phyloP scores from a whole-genome alignment of 1,140 invertebrate species.

The Geopemphigus sp. region DNA sequence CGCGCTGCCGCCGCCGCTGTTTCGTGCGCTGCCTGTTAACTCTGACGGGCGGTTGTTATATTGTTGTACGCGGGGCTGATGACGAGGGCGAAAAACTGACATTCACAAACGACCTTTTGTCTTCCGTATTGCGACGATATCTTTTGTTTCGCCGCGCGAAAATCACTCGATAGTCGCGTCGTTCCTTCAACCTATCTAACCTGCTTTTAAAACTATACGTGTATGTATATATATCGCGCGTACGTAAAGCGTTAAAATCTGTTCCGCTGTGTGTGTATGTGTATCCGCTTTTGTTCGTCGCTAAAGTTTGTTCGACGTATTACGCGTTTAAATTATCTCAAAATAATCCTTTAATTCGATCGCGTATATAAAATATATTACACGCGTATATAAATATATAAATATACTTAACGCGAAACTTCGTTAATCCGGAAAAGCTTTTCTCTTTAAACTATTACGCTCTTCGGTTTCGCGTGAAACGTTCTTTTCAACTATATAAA shows the following conservation, averaged over 20 bases:
- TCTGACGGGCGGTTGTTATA: neutral
- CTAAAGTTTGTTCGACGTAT: neutral
- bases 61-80: neutral
- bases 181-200: too few species aligned
- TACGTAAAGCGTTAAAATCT: neutral
- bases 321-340: neutral
- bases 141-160: neutral
- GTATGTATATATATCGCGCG: too few species aligned
- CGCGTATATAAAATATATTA: neutral
- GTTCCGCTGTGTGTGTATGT: neutral
- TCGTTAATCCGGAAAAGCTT: neutral
- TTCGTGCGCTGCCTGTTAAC: neutral
- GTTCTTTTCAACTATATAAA: neutral
- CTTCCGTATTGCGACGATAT: neutral
- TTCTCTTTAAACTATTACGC: neutral
- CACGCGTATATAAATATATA: too few species aligned
- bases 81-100: neutral
- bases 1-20: neutral
- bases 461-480: too few species aligned
- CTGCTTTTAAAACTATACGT: too few species aligned
- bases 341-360: neutral
- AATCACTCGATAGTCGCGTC: neutral
- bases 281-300: neutral
- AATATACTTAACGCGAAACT: too few species aligned
- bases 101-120: slow-evolving; percentile 26